Evolutionary conservation across 2,797 vertebrate genomes (phyloP), one percentile per base, ranked within the genome.

Genomic region (Arremon brunneinucha): DNA sequence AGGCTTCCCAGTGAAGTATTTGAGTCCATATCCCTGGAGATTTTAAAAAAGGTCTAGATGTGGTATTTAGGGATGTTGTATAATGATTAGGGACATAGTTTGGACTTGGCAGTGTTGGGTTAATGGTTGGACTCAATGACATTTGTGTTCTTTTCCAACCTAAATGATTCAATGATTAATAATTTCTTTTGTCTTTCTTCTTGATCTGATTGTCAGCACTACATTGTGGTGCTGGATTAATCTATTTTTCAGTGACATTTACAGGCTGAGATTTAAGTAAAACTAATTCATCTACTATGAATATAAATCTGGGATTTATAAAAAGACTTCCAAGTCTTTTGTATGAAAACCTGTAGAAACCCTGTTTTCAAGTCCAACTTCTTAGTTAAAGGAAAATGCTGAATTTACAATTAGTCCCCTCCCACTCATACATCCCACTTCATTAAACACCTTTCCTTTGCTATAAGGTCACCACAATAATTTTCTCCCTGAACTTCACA

Each of bases 171-270:
- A 46, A 14, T 59, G 41, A 86, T 63, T 62, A 89, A 55, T 22
- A 35, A 76, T 86, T 93, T 81, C 30, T 59, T 76, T 14, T 52
- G 26, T 57, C 14, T 20, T 88, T 26, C n/a, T 71, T 90, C 39
- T 59, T 62, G 19, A 75, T 83, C 44, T 70, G 18, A 68, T n/a
- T 65, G 46, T 37, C 78, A 81, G 7, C 32, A 37, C 27, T 81
- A 52, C 27, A 12, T 44, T 1, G 0, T 44, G 12, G 14, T 64
- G 11, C 46, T 69, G 39, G 39, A 83, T 75, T 93, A 93, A 85
- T 70, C 41, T 83, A 47, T 86, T 90, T 88, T 86, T 81, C 62
- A 57, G 74, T 93, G 83, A 93, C 93, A 93, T 95, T 96, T 96
- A 18, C 60, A 63, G 30, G 15, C 28, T 43, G 52, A 81, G 20